phyloP scores from a whole-genome alignment of 1,140 invertebrate species.

The Armadillidium nasatum region DNA sequence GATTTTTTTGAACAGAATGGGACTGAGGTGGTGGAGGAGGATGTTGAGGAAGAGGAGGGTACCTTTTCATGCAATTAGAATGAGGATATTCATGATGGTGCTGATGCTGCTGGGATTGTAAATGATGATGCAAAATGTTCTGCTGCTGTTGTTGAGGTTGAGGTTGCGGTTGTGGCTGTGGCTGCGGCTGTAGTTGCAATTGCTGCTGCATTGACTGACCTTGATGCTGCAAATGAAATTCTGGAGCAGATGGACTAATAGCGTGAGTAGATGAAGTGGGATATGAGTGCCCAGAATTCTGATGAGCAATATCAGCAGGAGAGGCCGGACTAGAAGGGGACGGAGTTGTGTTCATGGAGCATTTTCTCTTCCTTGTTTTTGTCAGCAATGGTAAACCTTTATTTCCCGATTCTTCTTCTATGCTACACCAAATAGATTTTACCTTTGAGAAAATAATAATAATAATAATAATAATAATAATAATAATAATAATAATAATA shows the following conservation, averaged over 20 bases:
- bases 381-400: slow-evolving; percentile 22
- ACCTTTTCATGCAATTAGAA: slow-evolving; percentile 7
- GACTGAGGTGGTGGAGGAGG: neutral
- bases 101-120: neutral
- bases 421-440: slow-evolving; percentile 36
- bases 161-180: neutral
- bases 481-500: no score
- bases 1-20: neutral
- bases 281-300: neutral
- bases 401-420: slow-evolving; percentile 34
- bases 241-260: neutral
- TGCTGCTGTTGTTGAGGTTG: slow-evolving; percentile 17
- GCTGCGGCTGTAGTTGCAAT: slow-evolving; percentile 2
- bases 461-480: no score
- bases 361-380: slow-evolving; percentile 25
- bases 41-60: neutral
- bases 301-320: no score
- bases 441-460: no score
- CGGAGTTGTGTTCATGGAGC: slow-evolving; percentile 1
- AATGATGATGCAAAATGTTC: neutral
- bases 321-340: slow-evolving; percentile 5
- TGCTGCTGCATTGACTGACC: neutral
- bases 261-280: neutral
- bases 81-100: neutral
- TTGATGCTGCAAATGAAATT: neutral